Evolutionary conservation across 2,888 invertebrate genomes (phyloP).

Genomic region (Thelaira solivaga): DNA sequence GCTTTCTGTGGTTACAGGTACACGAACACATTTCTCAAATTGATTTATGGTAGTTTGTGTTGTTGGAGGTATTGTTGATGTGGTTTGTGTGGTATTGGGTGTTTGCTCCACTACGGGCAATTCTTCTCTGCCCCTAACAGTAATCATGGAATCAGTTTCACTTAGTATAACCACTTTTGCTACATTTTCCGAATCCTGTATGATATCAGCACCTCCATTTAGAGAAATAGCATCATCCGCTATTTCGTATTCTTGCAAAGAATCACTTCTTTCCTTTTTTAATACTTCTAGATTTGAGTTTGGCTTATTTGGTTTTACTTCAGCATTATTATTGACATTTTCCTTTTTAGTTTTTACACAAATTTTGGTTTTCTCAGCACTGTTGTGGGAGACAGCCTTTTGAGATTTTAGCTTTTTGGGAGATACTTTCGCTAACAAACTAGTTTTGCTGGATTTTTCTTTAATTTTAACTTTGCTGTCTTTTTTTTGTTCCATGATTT

Average conservation of each 20-base stretch:
- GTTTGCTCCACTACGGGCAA: constrained; percentile 79
- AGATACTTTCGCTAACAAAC: constrained; percentile 69
- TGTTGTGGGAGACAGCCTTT: constrained; percentile 33
- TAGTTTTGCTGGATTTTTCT: constrained; percentile 67
- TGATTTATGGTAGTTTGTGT: constrained; percentile 47
- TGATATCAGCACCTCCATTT: constrained; percentile 72
- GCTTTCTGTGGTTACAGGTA: constrained; percentile 73
- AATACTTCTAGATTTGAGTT: constrained; percentile 6
- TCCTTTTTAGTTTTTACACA: constrained; percentile 63
- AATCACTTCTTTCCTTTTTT: constrained; percentile 58
- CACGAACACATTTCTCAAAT: constrained; percentile 72
- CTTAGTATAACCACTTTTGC: constrained; percentile 78
- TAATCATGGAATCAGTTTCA: constrained; percentile 78
- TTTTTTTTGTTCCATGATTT: constrained; percentile 30
- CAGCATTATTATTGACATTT: constrained; percentile 47
- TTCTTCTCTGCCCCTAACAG: constrained; percentile 85
- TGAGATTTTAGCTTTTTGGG: constrained; percentile 67
- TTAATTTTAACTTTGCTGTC: constrained; percentile 61
- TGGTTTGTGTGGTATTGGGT: background rate
- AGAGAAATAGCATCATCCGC: constrained; percentile 79
- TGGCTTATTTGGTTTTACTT: constrained; percentile 44
- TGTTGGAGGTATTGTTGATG: constrained; percentile 48
- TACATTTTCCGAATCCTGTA: constrained; percentile 60
- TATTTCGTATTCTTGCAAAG: constrained; percentile 79
- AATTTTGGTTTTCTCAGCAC: constrained; percentile 62